Conservation (phyloP, 2,888 invertebrate genomes). For the Ennomos quercinarius region DNA sequence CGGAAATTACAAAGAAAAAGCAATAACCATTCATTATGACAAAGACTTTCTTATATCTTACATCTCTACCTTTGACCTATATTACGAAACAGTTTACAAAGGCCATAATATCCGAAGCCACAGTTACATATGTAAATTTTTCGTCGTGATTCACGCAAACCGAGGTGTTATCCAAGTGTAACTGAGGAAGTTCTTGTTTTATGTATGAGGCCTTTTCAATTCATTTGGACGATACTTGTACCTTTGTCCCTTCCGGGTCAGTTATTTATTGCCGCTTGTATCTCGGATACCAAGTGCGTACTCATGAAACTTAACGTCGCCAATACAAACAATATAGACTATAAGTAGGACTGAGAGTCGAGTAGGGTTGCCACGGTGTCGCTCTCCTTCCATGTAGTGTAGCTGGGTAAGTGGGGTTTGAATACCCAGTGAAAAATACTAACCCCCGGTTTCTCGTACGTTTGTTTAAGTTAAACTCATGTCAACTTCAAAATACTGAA, state of each 20-base stretch:
- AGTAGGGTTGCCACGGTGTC: background rate
- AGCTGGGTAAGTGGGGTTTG: background rate
- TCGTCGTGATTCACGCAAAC: slow-evolving; percentile 62
- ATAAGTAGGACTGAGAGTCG: slow-evolving; percentile 31
- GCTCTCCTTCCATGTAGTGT: background rate
- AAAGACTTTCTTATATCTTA: slow-evolving; percentile 1
- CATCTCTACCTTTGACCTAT: slow-evolving; percentile 5
- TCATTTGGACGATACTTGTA: slow-evolving; percentile 79
- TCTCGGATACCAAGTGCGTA: slow-evolving; percentile 70
- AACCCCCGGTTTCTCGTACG: too few species aligned
- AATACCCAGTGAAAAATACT: background rate
- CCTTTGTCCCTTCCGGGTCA: slow-evolving; percentile 83
- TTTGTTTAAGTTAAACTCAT: too few species aligned
- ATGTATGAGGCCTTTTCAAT: slow-evolving; percentile 83
- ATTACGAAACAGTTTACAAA: slow-evolving; percentile 22
- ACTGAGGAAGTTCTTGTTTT: slow-evolving; percentile 70
- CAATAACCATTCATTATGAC: slow-evolving; percentile 2
- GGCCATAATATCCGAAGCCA: slow-evolving; percentile 19
- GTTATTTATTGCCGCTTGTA: slow-evolving; percentile 80
- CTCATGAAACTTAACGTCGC: slow-evolving; percentile 56
- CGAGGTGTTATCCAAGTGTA: slow-evolving; percentile 66
- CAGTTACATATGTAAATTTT: slow-evolving; percentile 61
- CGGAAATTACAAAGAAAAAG: too few species aligned
- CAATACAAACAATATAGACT: slow-evolving; percentile 56
- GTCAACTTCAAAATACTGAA: too few species aligned